Evolutionary conservation across 2,888 invertebrate species (phyloP), one percentile per base, ranked within the genome.

Genomic region (Julus scandinavius): DNA sequence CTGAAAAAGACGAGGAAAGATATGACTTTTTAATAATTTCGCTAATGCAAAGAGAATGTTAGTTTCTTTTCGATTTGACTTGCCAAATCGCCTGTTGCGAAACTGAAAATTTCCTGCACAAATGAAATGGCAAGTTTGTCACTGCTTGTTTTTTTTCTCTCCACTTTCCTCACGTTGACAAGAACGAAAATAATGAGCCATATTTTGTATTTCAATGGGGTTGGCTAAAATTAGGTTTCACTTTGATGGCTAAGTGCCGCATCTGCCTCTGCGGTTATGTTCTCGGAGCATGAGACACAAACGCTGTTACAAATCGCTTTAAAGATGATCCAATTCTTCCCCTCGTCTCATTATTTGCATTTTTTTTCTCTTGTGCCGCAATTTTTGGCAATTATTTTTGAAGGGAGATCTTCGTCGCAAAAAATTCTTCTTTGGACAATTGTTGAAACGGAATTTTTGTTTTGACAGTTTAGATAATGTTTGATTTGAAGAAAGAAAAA

Each of bases 221-320:
- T 7, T 29, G 38, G 80, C 80, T 80, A 80, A 80, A 80, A 80
- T 80, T 80, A 80, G 13, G 29, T 80, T 38, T 80, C 38, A 38
- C 80, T 80, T 80, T 80, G 80, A 80, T 80, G 80, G 80, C 80
- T 38, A 38, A 13, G 80, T 80, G 80, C 80, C 80, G 29, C 80
- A 5, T 80, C 38, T 38, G 80, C 80, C 80, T 80, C 38, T 80
- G 80, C 80, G 80, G 38, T 29, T 38, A 38, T 80, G 80, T 80
- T 29, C 80, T 80, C 13, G 0, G 15, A 38, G 38, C 80, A 38
- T 38, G 38, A 80, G 38, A 38, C 38, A 54, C 29, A 80, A 80
- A 29, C 80, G 29, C 38, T 6, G 0, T 80, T 5, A 45, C 41
- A 6, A 45, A n/a, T n/a, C 41, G 6, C 41, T 45, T 80, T 80